Evolutionary conservation across 2,797 vertebrate species (phyloP).

Genomic region (Sebastolobus altivelis): DNA sequence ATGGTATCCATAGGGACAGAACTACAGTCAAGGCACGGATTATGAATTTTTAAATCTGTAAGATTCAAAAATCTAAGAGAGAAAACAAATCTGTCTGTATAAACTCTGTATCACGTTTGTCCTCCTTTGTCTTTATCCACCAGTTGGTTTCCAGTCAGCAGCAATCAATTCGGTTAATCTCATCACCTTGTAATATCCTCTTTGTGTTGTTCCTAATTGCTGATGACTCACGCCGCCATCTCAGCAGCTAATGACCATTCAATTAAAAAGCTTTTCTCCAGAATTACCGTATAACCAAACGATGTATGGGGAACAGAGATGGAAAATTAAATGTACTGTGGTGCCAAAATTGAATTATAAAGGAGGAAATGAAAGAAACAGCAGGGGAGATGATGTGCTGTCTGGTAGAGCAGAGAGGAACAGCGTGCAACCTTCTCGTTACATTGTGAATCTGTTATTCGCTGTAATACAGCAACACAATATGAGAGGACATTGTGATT

Average conservation of each 20-base stretch:
- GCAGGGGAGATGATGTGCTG: not conserved
- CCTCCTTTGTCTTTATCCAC: not conserved
- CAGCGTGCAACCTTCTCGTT: not conserved
- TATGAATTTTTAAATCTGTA: too few species aligned
- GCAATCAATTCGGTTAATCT: slow-evolving; percentile 16
- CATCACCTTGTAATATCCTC: slow-evolving; percentile 12
- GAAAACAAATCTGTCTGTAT: too few species aligned
- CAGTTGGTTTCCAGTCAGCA: slow-evolving; percentile 4
- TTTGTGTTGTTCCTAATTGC: slow-evolving; percentile 25
- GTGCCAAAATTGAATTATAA: slow-evolving; percentile 33
- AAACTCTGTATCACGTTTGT: not conserved
- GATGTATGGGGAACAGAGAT: slow-evolving; percentile 1
- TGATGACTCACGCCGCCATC: not conserved
- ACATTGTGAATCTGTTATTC: not conserved
- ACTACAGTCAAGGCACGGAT: too few species aligned
- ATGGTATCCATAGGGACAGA: not conserved
- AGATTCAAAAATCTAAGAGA: too few species aligned
- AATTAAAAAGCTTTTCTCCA: slow-evolving; percentile 24
- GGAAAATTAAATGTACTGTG: slow-evolving; percentile 17
- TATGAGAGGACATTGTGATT: not conserved
- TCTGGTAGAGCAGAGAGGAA: not conserved
- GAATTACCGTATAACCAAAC: not conserved
- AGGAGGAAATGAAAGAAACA: slow-evolving; percentile 21
- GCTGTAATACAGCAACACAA: not conserved
- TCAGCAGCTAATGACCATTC: slow-evolving; percentile 28